Percentiles rank a stretch among this genome's conserved stretches.
These are phyloP conservation scores for Orchestia grillus DNA, from an alignment of 1,140 invertebrate species.

Conservation along the genomic window DNA sequence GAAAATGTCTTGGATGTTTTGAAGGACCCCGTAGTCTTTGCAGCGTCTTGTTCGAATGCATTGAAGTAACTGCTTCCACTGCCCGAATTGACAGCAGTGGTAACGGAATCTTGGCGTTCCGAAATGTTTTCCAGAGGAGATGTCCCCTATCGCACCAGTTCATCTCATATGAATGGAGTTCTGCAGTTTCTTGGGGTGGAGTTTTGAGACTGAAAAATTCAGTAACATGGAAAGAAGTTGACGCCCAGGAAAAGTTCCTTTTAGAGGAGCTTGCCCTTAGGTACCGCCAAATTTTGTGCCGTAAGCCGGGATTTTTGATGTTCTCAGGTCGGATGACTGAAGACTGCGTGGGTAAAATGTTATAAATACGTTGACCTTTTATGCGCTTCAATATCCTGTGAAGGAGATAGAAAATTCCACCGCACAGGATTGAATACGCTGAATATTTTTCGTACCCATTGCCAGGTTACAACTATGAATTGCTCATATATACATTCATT, in stretches of 20 bases:
- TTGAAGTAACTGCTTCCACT: not conserved
- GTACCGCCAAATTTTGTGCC: not conserved
- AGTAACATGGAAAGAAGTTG: not conserved
- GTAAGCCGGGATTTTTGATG: no score
- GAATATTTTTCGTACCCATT: no score
- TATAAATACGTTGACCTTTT: no score
- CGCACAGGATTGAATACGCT: no score
- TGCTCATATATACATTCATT: no score
- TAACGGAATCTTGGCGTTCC: not conserved
- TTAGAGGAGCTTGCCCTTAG: not conserved
- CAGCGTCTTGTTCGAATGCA: not conserved
- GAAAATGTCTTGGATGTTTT: no score
- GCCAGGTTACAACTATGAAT: no score
- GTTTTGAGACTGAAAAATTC: not conserved
- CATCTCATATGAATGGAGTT: not conserved
- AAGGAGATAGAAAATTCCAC: no score
- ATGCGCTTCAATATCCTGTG: no score
- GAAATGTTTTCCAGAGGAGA: not conserved
- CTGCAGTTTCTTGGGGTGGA: not conserved
- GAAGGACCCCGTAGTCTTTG: no score
- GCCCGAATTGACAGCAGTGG: not conserved
- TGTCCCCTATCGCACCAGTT: not conserved
- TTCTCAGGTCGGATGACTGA: no score
- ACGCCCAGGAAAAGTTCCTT: not conserved
- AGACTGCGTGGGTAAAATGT: no score